Evolutionary conservation across 35 echinoderm and acorn worm species (phyloP).

Genomic region (Patiria miniata): DNA sequence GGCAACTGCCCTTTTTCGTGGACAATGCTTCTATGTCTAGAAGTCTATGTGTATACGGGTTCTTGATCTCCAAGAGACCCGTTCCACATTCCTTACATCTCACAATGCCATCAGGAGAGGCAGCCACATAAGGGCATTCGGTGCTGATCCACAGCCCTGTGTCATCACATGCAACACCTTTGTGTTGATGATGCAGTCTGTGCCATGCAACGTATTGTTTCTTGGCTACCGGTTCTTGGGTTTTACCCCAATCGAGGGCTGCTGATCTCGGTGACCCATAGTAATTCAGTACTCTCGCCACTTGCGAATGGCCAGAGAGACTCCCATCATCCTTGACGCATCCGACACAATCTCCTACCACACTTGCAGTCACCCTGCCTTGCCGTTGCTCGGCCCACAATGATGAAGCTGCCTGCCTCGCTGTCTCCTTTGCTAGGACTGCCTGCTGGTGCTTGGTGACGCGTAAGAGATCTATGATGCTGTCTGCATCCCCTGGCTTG

Average conservation of each 20-base stretch:
- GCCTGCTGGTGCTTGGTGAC: constrained; percentile 33
- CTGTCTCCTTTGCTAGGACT: background rate
- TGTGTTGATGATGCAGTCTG: constrained; percentile 45
- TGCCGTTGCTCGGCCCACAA: background rate
- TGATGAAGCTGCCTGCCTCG: background rate
- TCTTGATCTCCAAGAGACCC: constrained; percentile 63
- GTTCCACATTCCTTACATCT: constrained; percentile 57
- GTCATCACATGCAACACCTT: constrained; percentile 10
- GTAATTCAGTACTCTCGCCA: constrained; percentile 54
- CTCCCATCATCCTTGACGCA: constrained; percentile 36
- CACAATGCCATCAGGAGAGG: constrained; percentile 50
- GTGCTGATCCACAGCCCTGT: constrained; percentile 43
- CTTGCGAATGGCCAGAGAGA: constrained; percentile 48
- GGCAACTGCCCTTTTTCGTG: constrained; percentile 34
- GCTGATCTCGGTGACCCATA: constrained; percentile 53
- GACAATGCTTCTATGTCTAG: background rate
- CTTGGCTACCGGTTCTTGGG: constrained; percentile 34
- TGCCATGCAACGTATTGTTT: constrained; percentile 65
- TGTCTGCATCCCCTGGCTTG: background rate
- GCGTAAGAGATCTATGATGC: background rate
- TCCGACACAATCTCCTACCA: constrained; percentile 44
- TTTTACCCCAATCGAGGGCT: constrained; percentile 58
- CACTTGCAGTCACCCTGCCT: constrained; percentile 59
- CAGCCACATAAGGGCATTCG: constrained; percentile 53
- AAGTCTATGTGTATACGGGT: constrained; percentile 54